Evolutionary conservation across 2,888 invertebrate genomes (phyloP).

Genomic region (Lumbricus terrestris): DNA sequence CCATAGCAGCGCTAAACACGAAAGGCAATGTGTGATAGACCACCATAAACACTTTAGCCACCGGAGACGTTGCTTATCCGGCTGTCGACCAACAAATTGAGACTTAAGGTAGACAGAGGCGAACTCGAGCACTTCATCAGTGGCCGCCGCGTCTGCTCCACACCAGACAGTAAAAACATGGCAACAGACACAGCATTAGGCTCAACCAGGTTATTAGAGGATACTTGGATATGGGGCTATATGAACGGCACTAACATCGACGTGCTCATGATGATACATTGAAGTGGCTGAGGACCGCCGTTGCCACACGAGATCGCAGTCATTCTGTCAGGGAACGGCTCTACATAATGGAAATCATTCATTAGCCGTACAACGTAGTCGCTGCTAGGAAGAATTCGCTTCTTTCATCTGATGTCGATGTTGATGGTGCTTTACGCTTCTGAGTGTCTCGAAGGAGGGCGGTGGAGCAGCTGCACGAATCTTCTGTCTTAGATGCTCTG

Average conservation of each 20-base stretch:
- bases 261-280: not conserved
- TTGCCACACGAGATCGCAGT: not conserved
- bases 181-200: not conserved
- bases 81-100: constrained; percentile 3
- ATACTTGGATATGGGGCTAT: not conserved
- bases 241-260: not conserved
- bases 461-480: not conserved
- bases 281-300: not conserved
- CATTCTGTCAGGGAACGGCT: not conserved
- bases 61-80: not conserved
- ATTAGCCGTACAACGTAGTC: not conserved
- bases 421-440: not conserved
- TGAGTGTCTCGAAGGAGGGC: not conserved
- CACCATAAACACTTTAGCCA: not conserved
- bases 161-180: not conserved
- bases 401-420: not conserved
- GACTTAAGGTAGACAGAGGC: not conserved
- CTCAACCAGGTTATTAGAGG: not conserved
- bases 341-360: not conserved
- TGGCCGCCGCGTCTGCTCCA: too few relatives aligned
- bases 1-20: not conserved
- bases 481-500: not conserved
- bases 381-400: not conserved
- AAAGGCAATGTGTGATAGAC: not conserved
- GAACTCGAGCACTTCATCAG: not conserved